Base-by-base conservation (phyloP, 2,797 vertebrate species). In the Novumbra hubbsi region DNA sequence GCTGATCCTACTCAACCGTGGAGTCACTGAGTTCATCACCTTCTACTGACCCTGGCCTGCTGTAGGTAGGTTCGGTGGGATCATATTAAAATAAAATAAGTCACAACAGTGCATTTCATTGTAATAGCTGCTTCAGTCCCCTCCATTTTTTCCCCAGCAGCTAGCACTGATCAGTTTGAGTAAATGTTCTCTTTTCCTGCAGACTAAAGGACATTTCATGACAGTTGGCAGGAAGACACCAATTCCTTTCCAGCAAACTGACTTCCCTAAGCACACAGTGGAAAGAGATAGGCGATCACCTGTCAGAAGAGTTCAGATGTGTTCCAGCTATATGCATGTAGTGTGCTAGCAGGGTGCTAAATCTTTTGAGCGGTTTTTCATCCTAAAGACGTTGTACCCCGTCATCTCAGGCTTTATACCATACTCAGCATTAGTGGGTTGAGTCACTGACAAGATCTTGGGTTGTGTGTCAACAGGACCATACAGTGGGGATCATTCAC, bases 221-320 rank as follows among this genome's bases (percentile, higher is more conserved):
- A 69, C 68, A 69, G 68, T 24, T 49, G 34, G 48, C 34, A 21
- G 34, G 34, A 68, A 68, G 66, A 4, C 41, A 60, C 45, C 16
- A 49, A 45, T 28, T 50, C 68, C 24, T 27, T 38, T 21, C 2
- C 38, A 27, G 21, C 45, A 24, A 4, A 6, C 45, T 17, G 15
- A 28, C 68, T 21, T 50, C 68, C 45, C 68, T 21, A 19, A 68
- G 11, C 9, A 14, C 68, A 69, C 5, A 11, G 24, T 27, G 15
- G 28, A 16, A 52, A 0, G 12, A 41, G 28, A 32, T 8, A 70
- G 27, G 49, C 49, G 6, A 32, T 70, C 16, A 50, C 24, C 49
- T 55, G 69, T 70, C 69, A 70, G 69, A 49, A 17, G 45, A 15
- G 68, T 48, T 55, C 4, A 32, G 27, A 70, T 27, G 55, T 55